Percentiles rank a stretch among this genome's conserved stretches.
These are phyloP conservation scores for Cepaea nemoralis DNA, from an alignment of 1,140 invertebrate species.

Conservation along the genomic window DNA sequence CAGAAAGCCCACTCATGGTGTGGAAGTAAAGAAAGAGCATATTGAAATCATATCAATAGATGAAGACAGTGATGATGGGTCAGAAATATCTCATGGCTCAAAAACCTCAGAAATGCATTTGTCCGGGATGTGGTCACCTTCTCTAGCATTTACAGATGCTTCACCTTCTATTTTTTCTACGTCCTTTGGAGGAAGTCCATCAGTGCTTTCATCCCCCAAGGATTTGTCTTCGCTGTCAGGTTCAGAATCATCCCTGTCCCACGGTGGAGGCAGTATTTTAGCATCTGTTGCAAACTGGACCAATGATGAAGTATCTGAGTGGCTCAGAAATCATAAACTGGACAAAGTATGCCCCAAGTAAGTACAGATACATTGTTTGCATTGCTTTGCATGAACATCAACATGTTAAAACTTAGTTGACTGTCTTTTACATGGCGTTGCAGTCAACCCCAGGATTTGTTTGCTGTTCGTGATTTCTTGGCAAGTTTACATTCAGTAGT, in stretches of 20 bases:
- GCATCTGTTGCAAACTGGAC: conserved; percentile 2
- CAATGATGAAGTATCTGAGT: background rate
- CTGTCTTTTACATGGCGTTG: too few species aligned
- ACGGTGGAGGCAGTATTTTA: background rate
- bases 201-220: background rate
- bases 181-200: background rate
- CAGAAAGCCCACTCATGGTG: background rate
- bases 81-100: background rate
- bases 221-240: background rate
- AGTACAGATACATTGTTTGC: background rate
- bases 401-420: too few species aligned
- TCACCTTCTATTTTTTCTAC: background rate
- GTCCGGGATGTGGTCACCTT: too few species aligned
- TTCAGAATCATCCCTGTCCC: background rate
- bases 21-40: background rate
- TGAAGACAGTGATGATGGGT: background rate
- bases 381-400: too few species aligned
- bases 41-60: background rate
- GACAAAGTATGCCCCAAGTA: conserved; percentile 16
- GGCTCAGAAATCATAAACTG: conserved; percentile 17
- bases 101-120: background rate
- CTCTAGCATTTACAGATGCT: too few species aligned
- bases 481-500: too few species aligned
- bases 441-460: too few species aligned
- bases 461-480: too few species aligned